Base-by-base conservation (phyloP, 2,888 invertebrate genomes). In the Brenthis ino region DNA sequence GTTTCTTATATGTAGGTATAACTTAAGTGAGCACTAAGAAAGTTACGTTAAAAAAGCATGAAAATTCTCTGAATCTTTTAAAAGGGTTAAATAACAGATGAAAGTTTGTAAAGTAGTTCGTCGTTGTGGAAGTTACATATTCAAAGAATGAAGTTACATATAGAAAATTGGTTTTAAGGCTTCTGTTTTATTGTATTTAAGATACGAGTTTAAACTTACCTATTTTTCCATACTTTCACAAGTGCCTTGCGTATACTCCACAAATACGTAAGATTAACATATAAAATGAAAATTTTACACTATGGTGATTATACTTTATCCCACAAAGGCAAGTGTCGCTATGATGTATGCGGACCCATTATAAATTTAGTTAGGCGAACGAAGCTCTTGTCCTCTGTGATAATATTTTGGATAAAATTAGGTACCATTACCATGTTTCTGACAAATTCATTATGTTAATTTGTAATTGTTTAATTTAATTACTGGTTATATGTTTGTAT, bases 341-440 rank as follows among this genome's bases (percentile, higher is more conserved):
- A 54, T 55, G 58, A 66, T 55, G 48, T 66, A 61, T 20, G 60
- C 55, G 37, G 48, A 28, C 20, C 50, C 60, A 61, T 67, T 61
- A 67, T 67, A 60, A 60, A 67, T 60, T 67, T 67, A 67, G 55
- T 53, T 63, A 63, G 53, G 55, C 12, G 50, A 56, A 61, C 60
- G 33, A 61, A 47, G 33, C 33, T 61, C 60, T 55, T 60, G 55
- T 37, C 61, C 55, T 50, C 55, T 50, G 48, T 54, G 60, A 55
- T 50, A 37, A 48, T 28, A 60, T 61, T 67, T 67, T n/a, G 37
- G 37, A 51, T 14, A 53, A 54, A 6, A 37, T 53, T 54, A 13
- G 37, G n/a, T 0, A 54, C 53, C 28, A 54, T 63, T 63, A 37
- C 54, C 37, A 14, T 63, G 11, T 8, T 43, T 14, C 14, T 20